Evolutionary conservation across 2,113 vertebrate genomes (phyloP).

Genomic region (Crotophaga sulcirostris): DNA sequence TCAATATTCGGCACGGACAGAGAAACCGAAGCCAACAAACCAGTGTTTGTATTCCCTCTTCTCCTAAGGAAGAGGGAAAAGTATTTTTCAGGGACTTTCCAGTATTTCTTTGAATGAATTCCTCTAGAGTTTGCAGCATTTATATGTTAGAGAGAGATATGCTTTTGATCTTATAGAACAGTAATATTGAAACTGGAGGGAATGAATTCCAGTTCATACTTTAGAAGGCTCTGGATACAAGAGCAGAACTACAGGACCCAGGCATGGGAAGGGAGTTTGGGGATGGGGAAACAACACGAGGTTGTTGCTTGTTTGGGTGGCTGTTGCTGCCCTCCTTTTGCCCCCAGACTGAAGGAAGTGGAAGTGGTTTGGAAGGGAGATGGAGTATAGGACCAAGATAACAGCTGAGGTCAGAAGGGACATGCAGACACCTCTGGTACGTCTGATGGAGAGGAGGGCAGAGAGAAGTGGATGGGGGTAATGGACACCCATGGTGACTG

Average conservation of each 20-base stretch:
- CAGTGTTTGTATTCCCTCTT: neutral
- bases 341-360: neutral
- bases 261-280: neutral
- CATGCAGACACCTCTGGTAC: neutral
- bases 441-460: neutral
- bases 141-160: neutral
- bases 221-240: neutral
- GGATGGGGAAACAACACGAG: neutral
- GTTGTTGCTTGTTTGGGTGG: neutral
- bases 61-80: neutral
- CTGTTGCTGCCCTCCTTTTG: neutral
- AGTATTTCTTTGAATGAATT: neutral
- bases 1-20: neutral
- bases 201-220: neutral
- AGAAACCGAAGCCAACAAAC: neutral
- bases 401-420: neutral
- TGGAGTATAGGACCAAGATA: neutral
- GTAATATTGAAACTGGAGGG: rapidly evolving
- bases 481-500: neutral
- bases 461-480: neutral
- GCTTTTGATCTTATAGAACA: neutral
- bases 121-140: neutral
- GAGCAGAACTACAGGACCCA: neutral
- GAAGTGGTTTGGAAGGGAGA: neutral
- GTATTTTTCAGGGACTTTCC: slow-evolving; percentile 39